Conservation (phyloP, 2,888 invertebrate species). For the Clostera curtula region DNA sequence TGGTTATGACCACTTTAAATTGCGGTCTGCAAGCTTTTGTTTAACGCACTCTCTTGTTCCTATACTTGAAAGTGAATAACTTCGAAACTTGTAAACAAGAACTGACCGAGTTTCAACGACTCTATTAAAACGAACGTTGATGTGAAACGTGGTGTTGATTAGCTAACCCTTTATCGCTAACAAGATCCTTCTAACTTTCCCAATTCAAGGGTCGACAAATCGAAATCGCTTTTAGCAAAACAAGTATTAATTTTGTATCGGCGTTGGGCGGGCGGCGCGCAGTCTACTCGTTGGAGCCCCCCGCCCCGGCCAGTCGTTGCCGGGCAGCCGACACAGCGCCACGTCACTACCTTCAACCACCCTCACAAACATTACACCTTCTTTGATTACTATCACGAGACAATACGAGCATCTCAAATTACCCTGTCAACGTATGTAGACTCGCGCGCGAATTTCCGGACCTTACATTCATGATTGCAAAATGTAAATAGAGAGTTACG, state of each 20-base stretch:
- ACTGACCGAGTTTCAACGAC: conserved; percentile 22
- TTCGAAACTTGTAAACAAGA: conserved; percentile 12
- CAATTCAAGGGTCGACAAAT: conserved; percentile 69
- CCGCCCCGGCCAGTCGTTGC: conserved; percentile 58
- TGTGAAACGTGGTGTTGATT: conserved; percentile 47
- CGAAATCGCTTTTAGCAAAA: conserved; percentile 73
- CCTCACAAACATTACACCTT: conserved; percentile 28
- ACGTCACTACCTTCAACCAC: conserved; percentile 31
- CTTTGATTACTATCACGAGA: conserved; percentile 42
- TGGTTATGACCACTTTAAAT: too few relatives aligned
- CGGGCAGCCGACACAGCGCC: conserved; percentile 45
- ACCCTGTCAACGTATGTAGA: conserved; percentile 20
- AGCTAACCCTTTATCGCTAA: conserved; percentile 68
- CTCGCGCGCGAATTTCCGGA: conserved; percentile 17
- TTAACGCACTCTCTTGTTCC: too few relatives aligned
- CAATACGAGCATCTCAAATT: conserved; percentile 26
- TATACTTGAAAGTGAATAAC: too few relatives aligned
- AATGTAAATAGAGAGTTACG: conserved; percentile 31
- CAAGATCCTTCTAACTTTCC: conserved; percentile 68
- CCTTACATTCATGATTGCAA: conserved; percentile 11
- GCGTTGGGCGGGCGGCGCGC: conserved; percentile 58
- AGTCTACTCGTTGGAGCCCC: conserved; percentile 41
- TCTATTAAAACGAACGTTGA: conserved; percentile 31
- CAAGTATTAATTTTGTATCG: conserved; percentile 75
- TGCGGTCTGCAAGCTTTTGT: too few relatives aligned